Evolutionary conservation across 2,888 invertebrate genomes (phyloP).

Genomic region (Andrena hattorfiana): DNA sequence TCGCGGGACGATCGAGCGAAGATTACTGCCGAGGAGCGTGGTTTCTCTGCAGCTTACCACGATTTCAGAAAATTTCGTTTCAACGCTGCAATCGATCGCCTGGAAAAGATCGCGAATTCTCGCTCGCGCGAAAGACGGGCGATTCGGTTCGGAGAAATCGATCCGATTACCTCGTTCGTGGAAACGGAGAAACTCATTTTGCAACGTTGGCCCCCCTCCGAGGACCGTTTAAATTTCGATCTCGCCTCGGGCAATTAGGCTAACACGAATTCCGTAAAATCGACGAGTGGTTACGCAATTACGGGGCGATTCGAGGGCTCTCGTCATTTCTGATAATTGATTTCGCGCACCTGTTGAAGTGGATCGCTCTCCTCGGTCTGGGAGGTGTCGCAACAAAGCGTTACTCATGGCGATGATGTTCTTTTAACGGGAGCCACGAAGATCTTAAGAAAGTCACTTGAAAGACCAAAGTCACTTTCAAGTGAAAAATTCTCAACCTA

Average conservation of each 20-base stretch:
- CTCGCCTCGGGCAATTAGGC: constrained; percentile 35
- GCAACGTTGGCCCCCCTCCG: constrained; percentile 12
- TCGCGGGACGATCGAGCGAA: constrained; percentile 15
- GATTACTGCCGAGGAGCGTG: constrained; percentile 7
- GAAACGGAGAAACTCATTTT: constrained; percentile 55
- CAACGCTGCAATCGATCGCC: constrained; percentile 23
- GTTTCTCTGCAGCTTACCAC: neutral
- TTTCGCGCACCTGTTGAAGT: constrained; percentile 44
- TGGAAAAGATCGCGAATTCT: neutral
- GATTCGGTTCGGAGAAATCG: constrained; percentile 48
- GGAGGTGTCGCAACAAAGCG: constrained; percentile 14
- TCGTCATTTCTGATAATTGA: constrained; percentile 35
- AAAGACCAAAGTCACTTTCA: no score
- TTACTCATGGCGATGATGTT: constrained; percentile 8
- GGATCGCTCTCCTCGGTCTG: neutral
- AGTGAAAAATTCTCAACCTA: neutral
- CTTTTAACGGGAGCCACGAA: neutral
- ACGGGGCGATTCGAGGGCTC: neutral
- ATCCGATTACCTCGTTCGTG: constrained; percentile 51
- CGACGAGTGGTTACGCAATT: constrained; percentile 50
- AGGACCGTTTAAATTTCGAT: constrained; percentile 30
- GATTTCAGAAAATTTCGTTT: constrained; percentile 12
- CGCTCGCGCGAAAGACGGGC: neutral
- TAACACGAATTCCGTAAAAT: constrained; percentile 32
- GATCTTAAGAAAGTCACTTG: no score